Conservation (phyloP, 2,113 vertebrate genomes). For the Todiramphus saurophagus region DNA sequence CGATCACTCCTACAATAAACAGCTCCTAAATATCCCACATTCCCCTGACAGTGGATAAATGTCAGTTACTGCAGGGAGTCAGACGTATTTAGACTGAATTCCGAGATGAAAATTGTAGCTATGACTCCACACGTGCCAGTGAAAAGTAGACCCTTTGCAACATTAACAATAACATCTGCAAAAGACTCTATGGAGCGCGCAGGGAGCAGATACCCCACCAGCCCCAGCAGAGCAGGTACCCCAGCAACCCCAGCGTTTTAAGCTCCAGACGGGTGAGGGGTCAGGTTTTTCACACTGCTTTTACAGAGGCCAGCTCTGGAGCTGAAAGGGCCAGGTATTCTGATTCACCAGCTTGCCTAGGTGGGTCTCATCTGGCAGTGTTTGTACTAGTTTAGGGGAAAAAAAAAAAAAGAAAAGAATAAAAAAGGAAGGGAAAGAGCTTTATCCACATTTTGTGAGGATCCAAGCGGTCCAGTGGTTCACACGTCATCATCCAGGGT, state of each 20-base stretch:
- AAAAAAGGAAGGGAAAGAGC: not conserved
- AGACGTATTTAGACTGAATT: not conserved
- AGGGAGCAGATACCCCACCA: not conserved
- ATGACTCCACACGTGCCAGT: not conserved
- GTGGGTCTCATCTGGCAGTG: not conserved
- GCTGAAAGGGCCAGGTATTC: not conserved
- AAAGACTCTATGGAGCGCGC: not conserved
- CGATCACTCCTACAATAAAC: not conserved
- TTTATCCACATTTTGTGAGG: not conserved
- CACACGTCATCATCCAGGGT: not conserved
- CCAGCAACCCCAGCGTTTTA: not conserved
- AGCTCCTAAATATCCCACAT: not conserved
- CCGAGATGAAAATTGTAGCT: not conserved
- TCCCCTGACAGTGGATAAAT: not conserved
- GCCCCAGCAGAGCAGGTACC: too few species aligned
- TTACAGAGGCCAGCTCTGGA: not conserved
- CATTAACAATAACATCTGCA: not conserved
- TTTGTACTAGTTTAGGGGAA: not conserved
- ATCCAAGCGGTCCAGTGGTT: not conserved
- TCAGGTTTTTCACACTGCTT: not conserved
- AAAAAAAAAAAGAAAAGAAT: not conserved
- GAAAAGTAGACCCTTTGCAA: not conserved
- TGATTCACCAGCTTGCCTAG: not conserved
- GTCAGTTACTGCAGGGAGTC: not conserved
- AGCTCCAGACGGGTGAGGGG: not conserved